Conservation (phyloP, 2,113 vertebrate genomes). For the Paradoxurus hermaphroditus region DNA sequence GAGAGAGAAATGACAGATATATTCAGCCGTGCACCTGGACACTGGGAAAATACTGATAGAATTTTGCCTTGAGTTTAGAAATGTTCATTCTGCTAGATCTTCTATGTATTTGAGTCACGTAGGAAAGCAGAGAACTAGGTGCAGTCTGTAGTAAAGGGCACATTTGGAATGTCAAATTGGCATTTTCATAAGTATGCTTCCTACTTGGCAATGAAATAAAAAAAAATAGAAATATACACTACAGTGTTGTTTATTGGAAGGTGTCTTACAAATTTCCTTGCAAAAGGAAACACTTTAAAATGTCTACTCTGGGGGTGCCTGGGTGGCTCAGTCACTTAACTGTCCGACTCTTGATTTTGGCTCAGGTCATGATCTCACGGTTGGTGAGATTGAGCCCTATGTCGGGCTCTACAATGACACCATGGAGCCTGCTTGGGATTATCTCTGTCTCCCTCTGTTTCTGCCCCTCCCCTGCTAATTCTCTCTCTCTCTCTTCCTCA, state of each 20-base stretch:
- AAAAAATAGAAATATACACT: neutral
- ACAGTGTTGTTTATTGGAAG: neutral
- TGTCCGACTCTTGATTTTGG: too few relatives aligned
- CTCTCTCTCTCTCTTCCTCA: too few relatives aligned
- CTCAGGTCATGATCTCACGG: too few relatives aligned
- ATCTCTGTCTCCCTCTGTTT: too few relatives aligned
- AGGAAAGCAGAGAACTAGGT: neutral
- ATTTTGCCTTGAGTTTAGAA: neutral
- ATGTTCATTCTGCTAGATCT: neutral
- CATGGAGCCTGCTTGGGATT: too few relatives aligned
- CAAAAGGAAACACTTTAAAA: neutral
- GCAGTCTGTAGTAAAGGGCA: neutral
- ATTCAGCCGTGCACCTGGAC: neutral
- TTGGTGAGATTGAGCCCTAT: too few relatives aligned
- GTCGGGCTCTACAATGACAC: too few relatives aligned
- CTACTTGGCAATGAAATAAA: neutral
- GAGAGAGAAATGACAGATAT: conserved; percentile 2
- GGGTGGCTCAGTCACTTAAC: too few relatives aligned
- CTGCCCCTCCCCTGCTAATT: too few relatives aligned
- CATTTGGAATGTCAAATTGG: neutral
- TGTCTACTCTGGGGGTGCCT: neutral
- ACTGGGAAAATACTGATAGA: neutral
- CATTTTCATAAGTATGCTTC: neutral
- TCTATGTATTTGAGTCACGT: neutral
- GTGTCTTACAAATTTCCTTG: neutral